A percentile compares a stretch with the other conserved stretches of the same genome.
phyloP scores from a whole-genome alignment of 2,797 vertebrate genomes.

The Loriculus beryllinus region DNA sequence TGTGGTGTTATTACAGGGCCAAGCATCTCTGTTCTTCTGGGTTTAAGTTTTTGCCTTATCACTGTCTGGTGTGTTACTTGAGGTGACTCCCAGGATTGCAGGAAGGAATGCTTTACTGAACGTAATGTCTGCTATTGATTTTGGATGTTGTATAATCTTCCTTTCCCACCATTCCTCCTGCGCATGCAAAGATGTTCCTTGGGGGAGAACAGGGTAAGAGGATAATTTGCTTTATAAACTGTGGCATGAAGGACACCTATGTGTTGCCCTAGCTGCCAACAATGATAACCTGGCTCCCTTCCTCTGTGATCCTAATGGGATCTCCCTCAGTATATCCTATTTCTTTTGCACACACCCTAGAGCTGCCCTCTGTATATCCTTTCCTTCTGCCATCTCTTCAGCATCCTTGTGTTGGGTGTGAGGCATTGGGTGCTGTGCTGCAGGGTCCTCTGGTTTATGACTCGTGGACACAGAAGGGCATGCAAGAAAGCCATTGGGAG shows the following conservation, averaged over 20 bases:
- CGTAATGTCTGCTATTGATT: neutral
- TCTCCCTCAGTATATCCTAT: neutral
- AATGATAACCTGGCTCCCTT: neutral
- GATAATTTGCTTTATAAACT: neutral
- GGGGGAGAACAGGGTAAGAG: neutral
- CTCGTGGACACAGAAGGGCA: rapidly evolving
- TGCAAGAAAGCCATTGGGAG: neutral
- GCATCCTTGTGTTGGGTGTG: neutral
- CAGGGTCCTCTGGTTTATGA: neutral
- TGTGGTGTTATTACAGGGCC: neutral
- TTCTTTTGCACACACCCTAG: neutral
- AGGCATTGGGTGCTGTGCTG: neutral
- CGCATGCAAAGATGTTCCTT: neutral
- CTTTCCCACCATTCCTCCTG: neutral
- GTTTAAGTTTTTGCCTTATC: neutral
- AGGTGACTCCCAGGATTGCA: neutral
- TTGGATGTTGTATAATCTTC: neutral
- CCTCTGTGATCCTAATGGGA: neutral
- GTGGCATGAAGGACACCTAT: neutral
- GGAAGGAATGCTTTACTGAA: neutral
- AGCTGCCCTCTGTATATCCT: neutral
- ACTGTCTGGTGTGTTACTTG: neutral
- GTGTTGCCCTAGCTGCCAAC: neutral
- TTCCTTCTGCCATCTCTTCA: neutral
- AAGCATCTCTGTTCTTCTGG: neutral